Evolutionary conservation across 2,797 vertebrate species (phyloP), one percentile per base, ranked within the genome.

Genomic region (Discoglossus pictus): DNA sequence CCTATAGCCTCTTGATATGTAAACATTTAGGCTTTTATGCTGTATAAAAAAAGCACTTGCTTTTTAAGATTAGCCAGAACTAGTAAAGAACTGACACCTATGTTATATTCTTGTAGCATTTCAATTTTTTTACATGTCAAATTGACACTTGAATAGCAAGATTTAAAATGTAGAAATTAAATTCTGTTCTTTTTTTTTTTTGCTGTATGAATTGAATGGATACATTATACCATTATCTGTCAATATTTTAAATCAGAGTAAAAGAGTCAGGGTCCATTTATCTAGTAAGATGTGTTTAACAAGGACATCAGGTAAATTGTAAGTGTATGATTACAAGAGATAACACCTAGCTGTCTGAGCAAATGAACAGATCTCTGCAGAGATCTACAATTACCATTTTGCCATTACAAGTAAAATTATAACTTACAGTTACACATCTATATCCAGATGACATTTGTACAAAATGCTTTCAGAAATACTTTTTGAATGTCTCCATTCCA

Each of bases 1-100:
- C 82, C 89, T 87, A 83, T 87, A 90, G 88, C 85, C 88, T 88
- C 93, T 91, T 92, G 85, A 93, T 91, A 90, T 91, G 91, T 91
- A 93, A 94, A 93, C 89, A 91, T 86, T 90, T 86, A 88, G 80
- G 79, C 83, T 87, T 89, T 88, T 86, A 90, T 88, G 83, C 83
- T 72, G 84, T 82, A 87, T 86, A 85, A 91, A 91, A 89, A 34
- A 90, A 90, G 89, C 86, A 84, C 86, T 88, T 83, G 87, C 83
- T 86, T 87, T 86, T 87, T 83, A 81, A 79, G 83, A 87, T 88
- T 86, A 81, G 83, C 82, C 88, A 84, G 77, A 89, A 81, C 90
- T 87, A 86, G 79, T 66, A 80, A 84, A 80, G n/a, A n/a, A n/a
- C 79, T 84, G 83, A 87, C 89, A 89, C 87, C 88, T 87, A 83